phyloP scores from a whole-genome alignment of 2,797 vertebrate species.

The Danionella dracula region DNA sequence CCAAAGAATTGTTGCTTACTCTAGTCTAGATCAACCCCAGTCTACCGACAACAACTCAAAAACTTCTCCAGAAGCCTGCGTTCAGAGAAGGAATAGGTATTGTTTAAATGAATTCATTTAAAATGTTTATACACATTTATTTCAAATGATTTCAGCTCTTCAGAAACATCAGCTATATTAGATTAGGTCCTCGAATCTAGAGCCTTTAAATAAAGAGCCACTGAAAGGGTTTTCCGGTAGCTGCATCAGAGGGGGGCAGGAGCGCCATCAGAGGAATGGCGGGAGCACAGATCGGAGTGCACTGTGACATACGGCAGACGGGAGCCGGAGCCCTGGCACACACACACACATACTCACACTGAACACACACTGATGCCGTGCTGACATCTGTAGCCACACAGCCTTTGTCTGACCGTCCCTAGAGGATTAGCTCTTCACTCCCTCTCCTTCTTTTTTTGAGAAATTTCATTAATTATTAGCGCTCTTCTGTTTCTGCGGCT shows the following conservation, averaged over 20 bases:
- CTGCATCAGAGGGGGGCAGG: constrained; percentile 29
- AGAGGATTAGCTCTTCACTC: constrained; percentile 31
- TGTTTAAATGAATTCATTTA: too few relatives aligned
- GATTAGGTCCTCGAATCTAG: too few relatives aligned
- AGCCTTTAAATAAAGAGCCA: neutral
- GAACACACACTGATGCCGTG: constrained; percentile 58
- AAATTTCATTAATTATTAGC: constrained; percentile 33
- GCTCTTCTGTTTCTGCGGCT: constrained; percentile 2
- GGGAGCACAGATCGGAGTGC: constrained; percentile 56
- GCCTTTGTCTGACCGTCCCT: constrained; percentile 52
- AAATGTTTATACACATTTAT: too few relatives aligned
- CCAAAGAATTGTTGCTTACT: too few relatives aligned
- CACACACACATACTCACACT: constrained; percentile 59
- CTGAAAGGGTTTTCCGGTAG: neutral
- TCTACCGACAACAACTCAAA: too few relatives aligned
- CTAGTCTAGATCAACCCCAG: too few relatives aligned
- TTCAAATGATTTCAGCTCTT: too few relatives aligned
- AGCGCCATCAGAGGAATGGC: constrained; percentile 39
- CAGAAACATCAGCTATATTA: too few relatives aligned
- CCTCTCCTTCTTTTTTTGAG: neutral
- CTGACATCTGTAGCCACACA: constrained; percentile 66
- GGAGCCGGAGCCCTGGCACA: constrained; percentile 74
- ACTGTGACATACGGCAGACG: constrained; percentile 89
- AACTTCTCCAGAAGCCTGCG: too few relatives aligned
- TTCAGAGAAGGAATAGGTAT: too few relatives aligned